phyloP scores from a whole-genome alignment of 1,140 invertebrate species.

The Tenebrio molitor region DNA sequence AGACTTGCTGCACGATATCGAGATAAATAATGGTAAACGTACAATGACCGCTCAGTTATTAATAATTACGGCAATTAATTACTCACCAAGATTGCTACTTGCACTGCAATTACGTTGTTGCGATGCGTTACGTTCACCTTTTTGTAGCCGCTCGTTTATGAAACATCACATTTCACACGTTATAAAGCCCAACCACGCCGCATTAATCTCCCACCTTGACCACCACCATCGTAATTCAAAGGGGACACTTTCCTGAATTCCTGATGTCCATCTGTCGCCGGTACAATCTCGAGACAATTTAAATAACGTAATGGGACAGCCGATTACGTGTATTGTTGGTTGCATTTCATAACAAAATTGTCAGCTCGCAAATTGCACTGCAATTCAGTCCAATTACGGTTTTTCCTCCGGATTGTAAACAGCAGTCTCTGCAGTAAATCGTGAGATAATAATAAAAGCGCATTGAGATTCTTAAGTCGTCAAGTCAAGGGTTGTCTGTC shows the following conservation, averaged over 20 bases:
- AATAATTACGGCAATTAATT: conserved; percentile 44
- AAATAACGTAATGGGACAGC: too few species aligned
- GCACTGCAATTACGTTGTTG: conserved; percentile 39
- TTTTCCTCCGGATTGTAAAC: too few species aligned
- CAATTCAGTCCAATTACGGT: too few species aligned
- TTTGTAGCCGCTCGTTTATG: conserved; percentile 34
- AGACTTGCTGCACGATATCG: conserved; percentile 2
- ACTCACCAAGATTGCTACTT: conserved; percentile 42
- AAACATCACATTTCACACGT: conserved; percentile 40
- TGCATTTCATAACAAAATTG: too few species aligned
- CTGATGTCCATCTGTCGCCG: too few species aligned
- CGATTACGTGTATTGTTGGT: too few species aligned
- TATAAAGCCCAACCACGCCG: conserved; percentile 30
- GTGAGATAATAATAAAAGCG: too few species aligned
- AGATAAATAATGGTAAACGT: conserved; percentile 35
- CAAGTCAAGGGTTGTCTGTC: too few species aligned
- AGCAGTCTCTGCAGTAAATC: too few species aligned
- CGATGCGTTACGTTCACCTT: conserved; percentile 39
- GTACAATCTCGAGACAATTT: too few species aligned
- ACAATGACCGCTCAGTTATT: conserved; percentile 37
- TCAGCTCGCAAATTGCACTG: too few species aligned
- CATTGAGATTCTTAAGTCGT: too few species aligned
- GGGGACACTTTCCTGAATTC: conserved; percentile 34
- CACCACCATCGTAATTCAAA: conserved; percentile 29
- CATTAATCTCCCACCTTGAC: conserved; percentile 39